Conservation (phyloP, 2,113 vertebrate species). For the Triplophysa rosa region DNA sequence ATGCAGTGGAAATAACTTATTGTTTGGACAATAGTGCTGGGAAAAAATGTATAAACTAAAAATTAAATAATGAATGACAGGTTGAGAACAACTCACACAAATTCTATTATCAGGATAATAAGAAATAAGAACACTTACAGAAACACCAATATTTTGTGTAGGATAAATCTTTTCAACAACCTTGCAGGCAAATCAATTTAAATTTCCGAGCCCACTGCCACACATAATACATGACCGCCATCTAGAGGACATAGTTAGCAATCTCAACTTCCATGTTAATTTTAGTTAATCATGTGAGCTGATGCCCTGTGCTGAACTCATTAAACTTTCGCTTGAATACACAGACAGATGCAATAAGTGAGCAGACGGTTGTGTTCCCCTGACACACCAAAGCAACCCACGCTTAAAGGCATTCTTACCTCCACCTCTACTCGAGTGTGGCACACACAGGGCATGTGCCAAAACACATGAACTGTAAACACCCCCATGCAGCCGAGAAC, state of each 20-base stretch:
- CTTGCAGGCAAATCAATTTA: background rate
- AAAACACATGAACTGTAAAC: constrained; percentile 35
- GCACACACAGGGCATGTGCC: constrained; percentile 50
- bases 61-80: background rate
- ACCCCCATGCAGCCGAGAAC: constrained; percentile 1
- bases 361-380: constrained; percentile 45
- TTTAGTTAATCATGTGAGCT: background rate
- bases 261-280: background rate
- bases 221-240: constrained; percentile 13
- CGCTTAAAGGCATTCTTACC: constrained; percentile 43
- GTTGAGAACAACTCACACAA: background rate
- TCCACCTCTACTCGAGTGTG: constrained; percentile 43
- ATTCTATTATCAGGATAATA: background rate
- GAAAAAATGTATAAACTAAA: too few relatives aligned
- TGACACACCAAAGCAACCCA: constrained; percentile 23
- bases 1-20: too few relatives aligned
- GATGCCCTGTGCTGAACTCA: constrained; percentile 15
- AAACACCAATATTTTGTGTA: background rate
- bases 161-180: background rate
- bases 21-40: too few relatives aligned
- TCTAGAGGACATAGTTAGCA: constrained; percentile 3
- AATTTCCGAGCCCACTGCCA: background rate
- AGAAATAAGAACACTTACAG: background rate
- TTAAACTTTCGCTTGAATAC: constrained; percentile 15
- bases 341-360: constrained; percentile 17